These are phyloP conservation scores for Aphyosemion australe DNA, from an alignment of 2,113 vertebrate genomes.

Conservation along the genomic window DNA sequence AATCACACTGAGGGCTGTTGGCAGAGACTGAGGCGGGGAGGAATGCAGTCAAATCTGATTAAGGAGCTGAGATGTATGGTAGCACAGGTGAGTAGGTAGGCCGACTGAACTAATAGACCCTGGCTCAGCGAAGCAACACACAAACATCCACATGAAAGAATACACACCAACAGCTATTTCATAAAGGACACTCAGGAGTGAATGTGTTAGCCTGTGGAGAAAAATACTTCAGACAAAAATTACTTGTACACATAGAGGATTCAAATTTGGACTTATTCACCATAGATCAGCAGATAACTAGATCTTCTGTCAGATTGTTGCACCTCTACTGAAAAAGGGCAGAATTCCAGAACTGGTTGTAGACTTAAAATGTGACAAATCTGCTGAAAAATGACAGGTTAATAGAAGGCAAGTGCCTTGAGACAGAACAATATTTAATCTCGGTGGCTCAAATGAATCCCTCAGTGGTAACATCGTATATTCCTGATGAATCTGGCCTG, in stretches of 20 bases:
- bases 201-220: no score
- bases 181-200: background rate
- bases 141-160: slow-evolving; percentile 11
- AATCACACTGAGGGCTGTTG: slow-evolving; percentile 58
- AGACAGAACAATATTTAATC: slow-evolving; percentile 52
- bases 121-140: slow-evolving; percentile 26
- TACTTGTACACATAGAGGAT: no score
- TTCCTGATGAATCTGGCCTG: slow-evolving; percentile 53
- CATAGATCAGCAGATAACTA: no score
- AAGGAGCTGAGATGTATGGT: slow-evolving; percentile 64
- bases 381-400: slow-evolving; percentile 20
- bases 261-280: no score
- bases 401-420: slow-evolving; percentile 36
- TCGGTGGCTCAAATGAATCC: slow-evolving; percentile 32
- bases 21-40: slow-evolving; percentile 48
- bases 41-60: slow-evolving; percentile 72
- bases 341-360: background rate
- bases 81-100: slow-evolving; percentile 58
- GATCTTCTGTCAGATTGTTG: background rate
- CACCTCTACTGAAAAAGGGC: background rate
- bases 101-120: slow-evolving; percentile 41
- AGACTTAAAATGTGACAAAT: slow-evolving; percentile 23
- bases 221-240: no score
- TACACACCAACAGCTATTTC: background rate
- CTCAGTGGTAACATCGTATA: slow-evolving; percentile 19